Evolutionary conservation across 1,140 invertebrate species (phyloP), one percentile per base, ranked within the genome.

Genomic region (Drosophila tsacasi): DNA sequence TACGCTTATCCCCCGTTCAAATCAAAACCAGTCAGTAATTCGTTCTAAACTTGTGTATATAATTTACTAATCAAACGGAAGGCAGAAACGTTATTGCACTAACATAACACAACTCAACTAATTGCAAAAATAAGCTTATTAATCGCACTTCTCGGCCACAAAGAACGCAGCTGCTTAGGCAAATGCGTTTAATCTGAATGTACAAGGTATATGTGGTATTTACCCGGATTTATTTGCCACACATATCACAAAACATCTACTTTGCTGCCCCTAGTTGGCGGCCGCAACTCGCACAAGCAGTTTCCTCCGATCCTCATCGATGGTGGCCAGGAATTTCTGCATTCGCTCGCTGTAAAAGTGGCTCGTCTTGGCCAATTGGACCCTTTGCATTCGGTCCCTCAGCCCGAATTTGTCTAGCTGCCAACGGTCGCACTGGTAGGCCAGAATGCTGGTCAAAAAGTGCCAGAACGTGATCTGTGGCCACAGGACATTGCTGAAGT

Each of bases 391-490:
- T 5, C 81, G 75, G 30, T 87, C 73, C 37, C 39, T 23, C 5
- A 60, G 30, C 30, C 62, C 73, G 23, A 57, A 87, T 1, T 68
- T 46, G 9, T 83, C 73, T 19, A 92, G 55, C 13, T 72, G 73
- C 19, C 63, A 71, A 15, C 74, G 66, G 37, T 86, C 85, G 5
- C 81, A 68, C 94, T 99, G 98, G 93, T 97, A 99, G 84, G 97
- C 95, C 83, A 99, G 96, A 55, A 99, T 95, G 19, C 96, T 97
- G 23, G 93, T 94, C 77, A 99, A 94, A 30, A 99, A 94, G 93
- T 99, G 96, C 98, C 97, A 99, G 47, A 98, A 95, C 50, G 95
- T 96, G 86, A 99, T 98, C 91, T 99, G 98, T 21, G 98, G 98
- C 98, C 98, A 99, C 21, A 99, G 93, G 3, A 97, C 96, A 79